Base-by-base conservation (phyloP, 2,888 invertebrate species). In the Lysandra bellargus region DNA sequence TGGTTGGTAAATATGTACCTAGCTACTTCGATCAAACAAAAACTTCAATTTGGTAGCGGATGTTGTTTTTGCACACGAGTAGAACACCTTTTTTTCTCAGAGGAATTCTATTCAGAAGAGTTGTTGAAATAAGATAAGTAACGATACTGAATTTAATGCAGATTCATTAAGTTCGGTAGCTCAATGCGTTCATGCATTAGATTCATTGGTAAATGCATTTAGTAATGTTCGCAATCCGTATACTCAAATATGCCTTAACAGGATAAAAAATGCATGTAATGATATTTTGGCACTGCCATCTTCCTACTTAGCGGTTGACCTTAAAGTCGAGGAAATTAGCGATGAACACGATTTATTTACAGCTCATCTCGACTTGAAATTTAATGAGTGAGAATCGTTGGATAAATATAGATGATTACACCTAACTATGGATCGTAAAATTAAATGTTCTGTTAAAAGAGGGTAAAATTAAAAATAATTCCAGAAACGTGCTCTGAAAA, bases 31-130 rank as follows among this genome's bases (percentile, higher is more conserved):
- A 1, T 69, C 33, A 17, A 33, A 69, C 33, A 69, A 69, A 69
- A 69, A 69, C 69, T 69, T 30, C 33, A 69, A 37, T 69, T 69
- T 69, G 17, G 69, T 33, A 37, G 17, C 69, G 69, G 33, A 69
- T 69, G 69, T 69, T 37, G 69, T 69, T 69, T 69, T 69, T 69
- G 69, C 69, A 69, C 69, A 69, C 69, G 69, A 69, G 9, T 30
- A 33, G 33, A 33, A 69, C 1, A 69, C 33, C 4, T 37, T 69
- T 69, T 69, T 69, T 69, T 69, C 69, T 69, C 30, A 17, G 5
- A 14, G 14, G 17, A 7, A 23, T 2, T 6, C 61, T 6, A 37
- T 69, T 69, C 69, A 14, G 23, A 33, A 2, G 69, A 69, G 37
- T 33, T 33, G 64, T 61, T n/a, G 12, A 64, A 37, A 33, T 37